Evolutionary conservation across 1,140 invertebrate species (phyloP).

Genomic region (Magallana gigas): DNA sequence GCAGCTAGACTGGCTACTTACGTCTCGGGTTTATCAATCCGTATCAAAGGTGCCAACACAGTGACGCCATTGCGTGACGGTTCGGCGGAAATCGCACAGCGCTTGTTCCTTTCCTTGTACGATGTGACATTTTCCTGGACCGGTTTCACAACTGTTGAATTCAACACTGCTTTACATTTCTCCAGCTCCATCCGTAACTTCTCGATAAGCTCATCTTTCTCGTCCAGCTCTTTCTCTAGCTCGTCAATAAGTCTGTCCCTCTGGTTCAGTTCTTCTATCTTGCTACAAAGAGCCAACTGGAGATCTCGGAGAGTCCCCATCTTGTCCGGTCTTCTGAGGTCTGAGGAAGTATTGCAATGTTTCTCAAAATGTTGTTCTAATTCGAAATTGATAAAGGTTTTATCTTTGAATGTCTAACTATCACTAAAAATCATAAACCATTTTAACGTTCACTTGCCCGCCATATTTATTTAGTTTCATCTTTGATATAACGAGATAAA

Average conservation of each 20-base stretch:
- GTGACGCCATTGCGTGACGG: conserved; percentile 80
- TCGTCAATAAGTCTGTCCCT: conserved; percentile 85
- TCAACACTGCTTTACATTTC: conserved; percentile 90
- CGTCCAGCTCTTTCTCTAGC: conserved; percentile 86
- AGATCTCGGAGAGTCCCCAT: conserved; percentile 85
- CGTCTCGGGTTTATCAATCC: neutral
- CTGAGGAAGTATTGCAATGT: neutral
- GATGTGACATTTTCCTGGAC: conserved; percentile 60
- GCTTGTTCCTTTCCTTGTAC: conserved; percentile 81
- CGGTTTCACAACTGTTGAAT: conserved; percentile 82
- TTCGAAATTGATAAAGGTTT: conserved; percentile 36
- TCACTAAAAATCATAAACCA: conserved; percentile 22
- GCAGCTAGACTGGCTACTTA: neutral
- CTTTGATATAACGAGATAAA: conserved; percentile 10
- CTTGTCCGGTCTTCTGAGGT: conserved; percentile 4
- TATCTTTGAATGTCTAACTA: conserved; percentile 6
- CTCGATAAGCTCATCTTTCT: conserved; percentile 85
- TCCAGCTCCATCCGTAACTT: conserved; percentile 88
- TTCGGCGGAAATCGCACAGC: conserved; percentile 92
- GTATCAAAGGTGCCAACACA: neutral
- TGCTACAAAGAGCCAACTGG: conserved; percentile 84
- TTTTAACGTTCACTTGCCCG: neutral
- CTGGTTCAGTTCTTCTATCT: conserved; percentile 84
- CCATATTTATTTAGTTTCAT: conserved; percentile 10
- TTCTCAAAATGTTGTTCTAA: neutral